A percentile compares a stretch with the other conserved stretches of the same genome.
Conservation (phyloP, 2,888 invertebrate species). For the Pammene fasciana region DNA sequence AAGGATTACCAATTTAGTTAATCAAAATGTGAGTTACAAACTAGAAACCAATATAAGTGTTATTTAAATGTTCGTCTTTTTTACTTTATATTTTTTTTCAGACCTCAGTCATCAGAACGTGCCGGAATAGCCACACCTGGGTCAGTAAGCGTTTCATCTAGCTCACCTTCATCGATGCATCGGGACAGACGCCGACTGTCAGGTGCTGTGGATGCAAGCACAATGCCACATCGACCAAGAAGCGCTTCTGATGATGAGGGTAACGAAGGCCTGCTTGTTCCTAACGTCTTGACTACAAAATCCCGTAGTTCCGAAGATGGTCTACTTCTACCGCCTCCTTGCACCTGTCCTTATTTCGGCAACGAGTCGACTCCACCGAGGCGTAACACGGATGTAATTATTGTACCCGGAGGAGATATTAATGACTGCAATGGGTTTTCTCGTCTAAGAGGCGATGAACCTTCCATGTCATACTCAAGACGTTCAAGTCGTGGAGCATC, state of each 20-base stretch:
- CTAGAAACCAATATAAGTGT: too few species aligned
- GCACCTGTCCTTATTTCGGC: conserved; percentile 92
- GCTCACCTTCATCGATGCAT: conserved; percentile 78
- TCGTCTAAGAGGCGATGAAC: conserved; percentile 68
- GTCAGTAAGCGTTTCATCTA: conserved; percentile 75
- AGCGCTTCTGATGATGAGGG: conserved; percentile 76
- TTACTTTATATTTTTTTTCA: conserved; percentile 50
- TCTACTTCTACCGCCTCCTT: conserved; percentile 87
- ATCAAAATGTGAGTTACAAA: not conserved
- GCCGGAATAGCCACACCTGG: conserved; percentile 77
- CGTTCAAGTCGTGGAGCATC: conserved; percentile 85
- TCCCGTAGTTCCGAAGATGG: conserved; percentile 78
- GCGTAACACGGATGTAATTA: conserved; percentile 77
- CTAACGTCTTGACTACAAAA: conserved; percentile 68
- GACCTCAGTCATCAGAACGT: conserved; percentile 72
- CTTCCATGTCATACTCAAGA: conserved; percentile 76
- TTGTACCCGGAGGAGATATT: conserved; percentile 81
- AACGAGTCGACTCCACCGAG: conserved; percentile 84
- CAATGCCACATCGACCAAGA: conserved; percentile 68
- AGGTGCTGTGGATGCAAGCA: conserved; percentile 66
- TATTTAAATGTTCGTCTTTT: too few species aligned
- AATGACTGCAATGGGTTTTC: conserved; percentile 73
- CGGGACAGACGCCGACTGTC: conserved; percentile 73
- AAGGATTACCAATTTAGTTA: not conserved
- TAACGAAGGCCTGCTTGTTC: conserved; percentile 71